Evolutionary conservation across 2,113 vertebrate genomes (phyloP).

Genomic region (Rattus rattus): DNA sequence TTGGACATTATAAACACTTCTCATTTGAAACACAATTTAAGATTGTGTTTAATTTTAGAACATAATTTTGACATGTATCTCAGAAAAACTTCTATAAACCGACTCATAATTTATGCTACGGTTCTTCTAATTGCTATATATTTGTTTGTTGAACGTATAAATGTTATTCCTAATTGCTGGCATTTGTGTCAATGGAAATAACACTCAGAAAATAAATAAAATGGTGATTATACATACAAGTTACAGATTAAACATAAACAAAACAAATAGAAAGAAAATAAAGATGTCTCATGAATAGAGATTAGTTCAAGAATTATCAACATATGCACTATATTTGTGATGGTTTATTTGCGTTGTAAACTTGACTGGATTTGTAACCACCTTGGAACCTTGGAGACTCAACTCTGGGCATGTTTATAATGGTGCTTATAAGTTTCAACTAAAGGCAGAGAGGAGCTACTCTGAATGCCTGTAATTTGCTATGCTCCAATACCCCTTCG

Average conservation of each 20-base stretch:
- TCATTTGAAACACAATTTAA: neutral
- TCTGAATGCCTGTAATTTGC: neutral
- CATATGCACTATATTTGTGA: neutral
- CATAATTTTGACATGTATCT: constrained; percentile 16
- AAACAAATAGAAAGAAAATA: neutral
- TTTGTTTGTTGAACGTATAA: constrained; percentile 25
- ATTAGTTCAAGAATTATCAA: neutral
- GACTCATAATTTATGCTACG: neutral
- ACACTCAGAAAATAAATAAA: neutral
- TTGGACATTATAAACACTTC: neutral
- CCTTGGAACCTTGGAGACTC: neutral
- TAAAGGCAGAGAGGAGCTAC: neutral
- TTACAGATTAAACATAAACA: neutral
- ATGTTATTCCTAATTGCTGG: neutral
- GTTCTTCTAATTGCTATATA: neutral
- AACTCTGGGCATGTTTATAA: neutral
- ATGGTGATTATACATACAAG: neutral
- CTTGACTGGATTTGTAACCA: neutral
- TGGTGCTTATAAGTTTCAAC: neutral
- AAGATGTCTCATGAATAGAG: neutral
- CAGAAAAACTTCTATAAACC: constrained; percentile 44
- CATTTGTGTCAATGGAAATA: neutral
- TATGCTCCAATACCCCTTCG: neutral
- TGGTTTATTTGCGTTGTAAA: neutral
- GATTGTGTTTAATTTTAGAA: neutral